These are phyloP conservation scores for Megamerina dolium DNA, from an alignment of 2,888 invertebrate species.

Conservation along the genomic window DNA sequence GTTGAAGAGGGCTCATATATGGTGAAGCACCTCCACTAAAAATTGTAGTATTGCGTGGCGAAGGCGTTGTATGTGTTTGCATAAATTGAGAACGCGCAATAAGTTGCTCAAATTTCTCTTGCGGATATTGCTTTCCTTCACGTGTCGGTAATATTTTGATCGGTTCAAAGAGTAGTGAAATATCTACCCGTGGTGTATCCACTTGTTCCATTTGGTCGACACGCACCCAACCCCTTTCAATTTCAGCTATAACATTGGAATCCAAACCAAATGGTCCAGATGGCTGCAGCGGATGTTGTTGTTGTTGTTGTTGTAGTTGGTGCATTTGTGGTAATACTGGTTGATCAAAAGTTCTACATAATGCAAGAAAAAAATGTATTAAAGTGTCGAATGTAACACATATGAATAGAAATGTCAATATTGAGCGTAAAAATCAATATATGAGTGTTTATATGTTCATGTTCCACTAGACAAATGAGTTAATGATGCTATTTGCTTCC, in stretches of 20 bases:
- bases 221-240: constrained; percentile 55
- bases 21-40: constrained; percentile 30
- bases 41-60: constrained; percentile 21
- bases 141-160: constrained; percentile 53
- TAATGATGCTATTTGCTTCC: too few species aligned
- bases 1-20: constrained; percentile 41
- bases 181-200: constrained; percentile 42
- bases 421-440: too few species aligned
- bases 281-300: constrained; percentile 50
- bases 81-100: constrained; percentile 39
- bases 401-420: too few species aligned
- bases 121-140: constrained; percentile 48
- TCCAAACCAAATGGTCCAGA: constrained; percentile 76
- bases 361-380: constrained; percentile 1
- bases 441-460: too few species aligned
- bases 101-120: constrained; percentile 43
- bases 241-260: constrained; percentile 61
- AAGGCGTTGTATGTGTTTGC: constrained; percentile 35
- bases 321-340: constrained; percentile 28
- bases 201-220: constrained; percentile 50
- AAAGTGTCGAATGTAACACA: not conserved
- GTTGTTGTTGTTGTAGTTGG: constrained; percentile 37
- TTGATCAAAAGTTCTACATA: constrained; percentile 43
- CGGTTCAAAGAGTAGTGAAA: constrained; percentile 50
- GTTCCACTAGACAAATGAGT: too few species aligned